These are phyloP conservation scores for Apteryx mantelli DNA, from an alignment of 2,113 vertebrate species.

Conservation along the genomic window DNA sequence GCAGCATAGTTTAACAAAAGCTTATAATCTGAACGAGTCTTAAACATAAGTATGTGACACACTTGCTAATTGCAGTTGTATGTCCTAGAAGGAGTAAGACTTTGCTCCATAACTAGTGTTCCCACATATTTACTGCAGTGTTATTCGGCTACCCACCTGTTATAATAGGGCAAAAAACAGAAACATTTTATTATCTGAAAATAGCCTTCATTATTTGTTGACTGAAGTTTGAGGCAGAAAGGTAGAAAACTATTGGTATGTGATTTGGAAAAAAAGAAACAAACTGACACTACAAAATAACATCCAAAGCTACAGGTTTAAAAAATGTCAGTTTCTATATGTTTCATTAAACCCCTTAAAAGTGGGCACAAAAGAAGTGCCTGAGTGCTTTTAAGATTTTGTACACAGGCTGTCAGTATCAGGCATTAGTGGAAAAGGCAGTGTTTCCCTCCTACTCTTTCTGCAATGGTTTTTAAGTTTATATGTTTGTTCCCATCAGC, in stretches of 20 bases:
- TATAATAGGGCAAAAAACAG: neutral
- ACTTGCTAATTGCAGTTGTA: neutral
- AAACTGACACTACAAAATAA: conserved; percentile 9
- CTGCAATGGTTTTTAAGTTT: conserved; percentile 51
- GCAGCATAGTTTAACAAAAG: neutral
- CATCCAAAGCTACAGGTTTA: conserved; percentile 42
- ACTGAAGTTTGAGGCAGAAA: conserved; percentile 24
- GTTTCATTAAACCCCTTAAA: conserved; percentile 72
- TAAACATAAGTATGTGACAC: neutral
- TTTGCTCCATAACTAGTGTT: fast-evolving
- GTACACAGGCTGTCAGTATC: conserved; percentile 68
- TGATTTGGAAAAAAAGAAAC: neutral
- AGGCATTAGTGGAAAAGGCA: conserved; percentile 66
- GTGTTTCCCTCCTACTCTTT: conserved; percentile 70
- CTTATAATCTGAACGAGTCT: neutral
- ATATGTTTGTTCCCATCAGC: conserved; percentile 17
- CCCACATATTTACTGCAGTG: neutral
- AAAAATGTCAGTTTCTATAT: conserved; percentile 32
- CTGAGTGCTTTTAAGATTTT: conserved; percentile 67
- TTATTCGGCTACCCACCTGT: neutral
- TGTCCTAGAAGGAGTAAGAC: neutral
- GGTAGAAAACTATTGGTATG: conserved; percentile 7
- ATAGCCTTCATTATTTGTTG: conserved; percentile 25
- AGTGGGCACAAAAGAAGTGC: conserved; percentile 40
- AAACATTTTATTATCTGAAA: conserved; percentile 10